Percentiles rank a stretch among this genome's conserved stretches.
Conservation (phyloP, 2,888 invertebrate species). For the Meganola albula region DNA sequence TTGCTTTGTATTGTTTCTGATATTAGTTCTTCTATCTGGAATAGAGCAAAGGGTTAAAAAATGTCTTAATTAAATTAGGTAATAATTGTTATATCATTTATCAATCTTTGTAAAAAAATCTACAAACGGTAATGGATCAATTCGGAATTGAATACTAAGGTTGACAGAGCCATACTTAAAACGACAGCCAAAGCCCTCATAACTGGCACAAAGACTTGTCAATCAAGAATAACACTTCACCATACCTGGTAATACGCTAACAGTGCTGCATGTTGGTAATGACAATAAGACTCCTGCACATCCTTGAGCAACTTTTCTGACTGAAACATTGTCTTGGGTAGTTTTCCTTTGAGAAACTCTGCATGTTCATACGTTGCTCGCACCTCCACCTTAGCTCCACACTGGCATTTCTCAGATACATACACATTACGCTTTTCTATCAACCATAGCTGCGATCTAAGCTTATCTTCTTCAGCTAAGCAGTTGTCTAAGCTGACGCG, state of each 20-base stretch:
- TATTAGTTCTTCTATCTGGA: slow-evolving; percentile 59
- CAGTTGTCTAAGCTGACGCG: slow-evolving; percentile 38
- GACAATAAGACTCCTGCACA: slow-evolving; percentile 61
- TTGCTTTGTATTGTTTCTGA: slow-evolving; percentile 43
- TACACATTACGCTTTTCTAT: slow-evolving; percentile 41
- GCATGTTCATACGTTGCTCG: slow-evolving; percentile 50
- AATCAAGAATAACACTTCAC: too few species aligned
- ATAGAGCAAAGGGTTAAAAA: not conserved
- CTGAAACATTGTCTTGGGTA: slow-evolving; percentile 51
- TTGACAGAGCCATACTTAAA: too few species aligned
- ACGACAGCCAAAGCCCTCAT: too few species aligned
- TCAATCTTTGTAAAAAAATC: too few species aligned
- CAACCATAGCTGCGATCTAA: slow-evolving; percentile 48
- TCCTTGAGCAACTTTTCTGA: slow-evolving; percentile 51
- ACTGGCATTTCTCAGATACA: slow-evolving; percentile 41
- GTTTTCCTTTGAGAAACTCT: slow-evolving; percentile 42
- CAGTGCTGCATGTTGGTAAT: slow-evolving; percentile 57
- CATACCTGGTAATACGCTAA: slow-evolving; percentile 59
- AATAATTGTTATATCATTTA: too few species aligned
- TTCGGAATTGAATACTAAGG: too few species aligned
- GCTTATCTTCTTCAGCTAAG: slow-evolving; percentile 49
- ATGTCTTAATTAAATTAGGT: too few species aligned
- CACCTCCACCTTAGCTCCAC: slow-evolving; percentile 42
- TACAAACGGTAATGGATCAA: too few species aligned
- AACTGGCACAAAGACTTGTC: too few species aligned